A percentile compares a stretch with the other conserved stretches of the same genome.
phyloP scores from a whole-genome alignment of 64 coral and sea anemone genomes.

The Montipora cactus region DNA sequence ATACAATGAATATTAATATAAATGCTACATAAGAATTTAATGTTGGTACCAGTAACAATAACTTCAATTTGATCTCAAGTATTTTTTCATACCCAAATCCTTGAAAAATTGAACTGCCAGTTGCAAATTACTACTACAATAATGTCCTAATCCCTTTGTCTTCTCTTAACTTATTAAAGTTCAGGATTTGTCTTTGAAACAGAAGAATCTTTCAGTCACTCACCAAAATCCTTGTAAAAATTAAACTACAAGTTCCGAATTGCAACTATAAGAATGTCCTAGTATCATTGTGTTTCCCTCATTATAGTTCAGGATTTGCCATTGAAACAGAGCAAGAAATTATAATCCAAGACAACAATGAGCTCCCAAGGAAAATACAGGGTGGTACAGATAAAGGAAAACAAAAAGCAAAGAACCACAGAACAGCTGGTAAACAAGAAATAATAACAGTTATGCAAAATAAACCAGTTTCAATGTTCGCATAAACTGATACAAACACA shows the following conservation, averaged over 20 bases:
- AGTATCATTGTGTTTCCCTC: slow-evolving; percentile 7
- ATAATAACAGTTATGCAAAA: background rate
- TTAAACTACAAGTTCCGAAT: background rate
- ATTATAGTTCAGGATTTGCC: slow-evolving; percentile 52
- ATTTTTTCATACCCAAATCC: slow-evolving; percentile 4
- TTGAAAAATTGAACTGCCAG: background rate
- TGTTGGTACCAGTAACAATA: slow-evolving; percentile 2
- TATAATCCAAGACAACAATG: background rate
- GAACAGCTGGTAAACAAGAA: slow-evolving; percentile 39
- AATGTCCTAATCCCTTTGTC: background rate
- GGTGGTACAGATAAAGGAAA: slow-evolving; percentile 58
- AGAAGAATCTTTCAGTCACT: background rate
- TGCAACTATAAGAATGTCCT: slow-evolving; percentile 4
- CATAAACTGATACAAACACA: background rate
- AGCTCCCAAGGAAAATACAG: background rate
- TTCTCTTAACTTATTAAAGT: background rate
- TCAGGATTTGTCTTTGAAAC: background rate
- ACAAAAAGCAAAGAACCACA: slow-evolving; percentile 27
- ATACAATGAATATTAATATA: background rate
- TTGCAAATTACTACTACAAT: background rate
- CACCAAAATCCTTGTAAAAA: background rate
- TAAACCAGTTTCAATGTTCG: background rate
- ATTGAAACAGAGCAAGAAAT: slow-evolving; percentile 18
- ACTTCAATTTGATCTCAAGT: background rate
- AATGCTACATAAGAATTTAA: slow-evolving; percentile 7